Evolutionary conservation across 2,113 vertebrate species (phyloP).

Genomic region (Chunga burmeisteri): DNA sequence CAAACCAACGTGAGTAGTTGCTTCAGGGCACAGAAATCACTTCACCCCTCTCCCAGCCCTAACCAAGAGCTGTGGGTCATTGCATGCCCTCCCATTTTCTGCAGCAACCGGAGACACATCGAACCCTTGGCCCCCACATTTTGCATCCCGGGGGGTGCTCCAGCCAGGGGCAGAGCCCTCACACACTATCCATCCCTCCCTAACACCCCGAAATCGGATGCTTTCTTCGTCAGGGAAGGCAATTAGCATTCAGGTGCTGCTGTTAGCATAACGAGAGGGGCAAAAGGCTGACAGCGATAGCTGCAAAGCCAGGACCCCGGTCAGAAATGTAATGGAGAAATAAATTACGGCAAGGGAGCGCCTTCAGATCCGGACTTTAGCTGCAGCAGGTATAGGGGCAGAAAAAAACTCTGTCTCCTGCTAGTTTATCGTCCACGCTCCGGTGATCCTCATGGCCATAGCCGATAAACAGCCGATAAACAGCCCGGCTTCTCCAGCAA

Average conservation of each 20-base stretch:
- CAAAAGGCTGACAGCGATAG: constrained; percentile 42
- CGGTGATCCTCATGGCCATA: constrained; percentile 66
- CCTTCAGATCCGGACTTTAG: constrained; percentile 7
- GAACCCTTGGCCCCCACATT: rapidly evolving
- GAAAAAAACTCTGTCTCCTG: constrained; percentile 19
- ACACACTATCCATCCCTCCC: not conserved
- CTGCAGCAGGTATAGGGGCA: not conserved
- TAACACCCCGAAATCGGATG: not conserved
- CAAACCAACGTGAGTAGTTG: not conserved
- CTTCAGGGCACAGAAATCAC: not conserved
- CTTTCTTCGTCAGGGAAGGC: constrained; percentile 8
- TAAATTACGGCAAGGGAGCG: constrained; percentile 56
- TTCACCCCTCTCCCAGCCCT: not conserved
- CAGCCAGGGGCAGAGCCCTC: not conserved
- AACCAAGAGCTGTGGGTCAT: not conserved
- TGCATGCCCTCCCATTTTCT: not conserved
- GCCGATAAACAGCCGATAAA: constrained; percentile 7
- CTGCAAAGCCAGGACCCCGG: not conserved
- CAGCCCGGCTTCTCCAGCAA: not conserved
- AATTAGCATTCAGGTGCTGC: constrained; percentile 60
- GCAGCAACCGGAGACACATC: not conserved
- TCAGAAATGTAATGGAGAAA: constrained; percentile 66
- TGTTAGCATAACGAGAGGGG: constrained; percentile 50
- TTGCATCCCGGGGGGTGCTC: not conserved
- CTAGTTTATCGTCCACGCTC: constrained; percentile 66